Evolutionary conservation across 2,797 vertebrate species (phyloP).

Genomic region (Apodemus agrarius): DNA sequence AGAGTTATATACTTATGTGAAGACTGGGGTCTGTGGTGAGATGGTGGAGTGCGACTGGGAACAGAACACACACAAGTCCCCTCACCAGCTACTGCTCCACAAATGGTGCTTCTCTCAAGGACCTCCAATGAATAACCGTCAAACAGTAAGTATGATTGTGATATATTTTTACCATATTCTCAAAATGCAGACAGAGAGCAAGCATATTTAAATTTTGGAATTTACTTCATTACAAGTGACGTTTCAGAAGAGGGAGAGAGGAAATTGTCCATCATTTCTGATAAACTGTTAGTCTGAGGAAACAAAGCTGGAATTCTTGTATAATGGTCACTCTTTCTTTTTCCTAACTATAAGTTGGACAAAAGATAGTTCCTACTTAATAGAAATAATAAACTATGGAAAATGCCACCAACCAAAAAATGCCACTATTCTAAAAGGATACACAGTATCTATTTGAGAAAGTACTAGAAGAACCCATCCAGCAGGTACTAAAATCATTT

Average conservation of each 20-base stretch:
- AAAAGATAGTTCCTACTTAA: not conserved
- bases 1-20: no score
- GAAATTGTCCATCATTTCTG: not conserved
- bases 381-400: not conserved
- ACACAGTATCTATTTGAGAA: not conserved
- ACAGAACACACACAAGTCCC: not conserved
- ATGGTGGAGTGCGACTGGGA: not conserved
- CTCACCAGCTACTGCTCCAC: not conserved
- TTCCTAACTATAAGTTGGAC: not conserved
- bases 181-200: not conserved
- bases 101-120: not conserved
- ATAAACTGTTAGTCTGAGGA: not conserved
- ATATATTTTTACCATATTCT: not conserved
- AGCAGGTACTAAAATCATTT: not conserved
- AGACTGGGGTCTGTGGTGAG: not conserved
- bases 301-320: constrained; percentile 9
- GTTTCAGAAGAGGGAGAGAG: not conserved
- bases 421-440: not conserved
- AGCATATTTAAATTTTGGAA: not conserved
- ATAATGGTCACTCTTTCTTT: not conserved
- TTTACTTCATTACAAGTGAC: not conserved
- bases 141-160: constrained; percentile 21
- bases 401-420: not conserved
- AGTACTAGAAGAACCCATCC: not conserved
- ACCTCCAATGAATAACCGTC: not conserved